Percentiles rank a stretch among this genome's conserved stretches.
phyloP scores from a whole-genome alignment of 2,888 invertebrate species.

The Yponomeuta cagnagella region DNA sequence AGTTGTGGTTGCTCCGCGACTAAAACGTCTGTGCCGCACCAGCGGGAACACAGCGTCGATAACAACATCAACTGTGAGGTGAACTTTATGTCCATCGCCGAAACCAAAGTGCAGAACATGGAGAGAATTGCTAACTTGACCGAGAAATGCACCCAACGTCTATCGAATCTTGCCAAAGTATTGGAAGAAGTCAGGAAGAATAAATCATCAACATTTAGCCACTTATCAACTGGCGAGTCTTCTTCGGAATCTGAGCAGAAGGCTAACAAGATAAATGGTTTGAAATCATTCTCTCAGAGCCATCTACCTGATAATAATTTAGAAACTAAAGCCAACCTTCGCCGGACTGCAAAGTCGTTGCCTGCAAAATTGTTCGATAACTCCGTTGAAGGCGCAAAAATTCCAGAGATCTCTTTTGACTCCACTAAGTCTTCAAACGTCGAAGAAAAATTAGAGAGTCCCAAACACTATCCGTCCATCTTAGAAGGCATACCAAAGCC shows the following conservation, averaged over 20 bases:
- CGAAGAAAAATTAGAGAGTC: background rate
- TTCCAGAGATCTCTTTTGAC: background rate
- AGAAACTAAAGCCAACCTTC: background rate
- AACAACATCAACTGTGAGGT: slow-evolving; percentile 30
- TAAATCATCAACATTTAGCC: slow-evolving; percentile 58
- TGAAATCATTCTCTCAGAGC: slow-evolving; percentile 24
- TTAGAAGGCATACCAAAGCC: slow-evolving; percentile 56
- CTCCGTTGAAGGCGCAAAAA: background rate
- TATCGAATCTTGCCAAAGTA: slow-evolving; percentile 64
- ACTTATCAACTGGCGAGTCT: slow-evolving; percentile 52
- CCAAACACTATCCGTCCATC: slow-evolving; percentile 38
- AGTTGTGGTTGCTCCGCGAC: background rate
- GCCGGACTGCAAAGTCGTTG: background rate
- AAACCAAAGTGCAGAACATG: slow-evolving; percentile 65
- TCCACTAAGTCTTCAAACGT: background rate
- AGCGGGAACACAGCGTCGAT: background rate
- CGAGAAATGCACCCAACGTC: slow-evolving; percentile 64
- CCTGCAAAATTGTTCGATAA: background rate
- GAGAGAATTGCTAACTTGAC: slow-evolving; percentile 68
- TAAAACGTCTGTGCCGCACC: background rate
- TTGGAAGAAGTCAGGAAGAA: slow-evolving; percentile 66
- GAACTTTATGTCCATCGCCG: slow-evolving; percentile 55
- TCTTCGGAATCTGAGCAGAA: slow-evolving; percentile 51
- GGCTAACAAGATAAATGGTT: slow-evolving; percentile 33
- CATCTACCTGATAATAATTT: slow-evolving; percentile 18